phyloP scores from a whole-genome alignment of 2,113 vertebrate genomes.

The Fregetta grallaria region DNA sequence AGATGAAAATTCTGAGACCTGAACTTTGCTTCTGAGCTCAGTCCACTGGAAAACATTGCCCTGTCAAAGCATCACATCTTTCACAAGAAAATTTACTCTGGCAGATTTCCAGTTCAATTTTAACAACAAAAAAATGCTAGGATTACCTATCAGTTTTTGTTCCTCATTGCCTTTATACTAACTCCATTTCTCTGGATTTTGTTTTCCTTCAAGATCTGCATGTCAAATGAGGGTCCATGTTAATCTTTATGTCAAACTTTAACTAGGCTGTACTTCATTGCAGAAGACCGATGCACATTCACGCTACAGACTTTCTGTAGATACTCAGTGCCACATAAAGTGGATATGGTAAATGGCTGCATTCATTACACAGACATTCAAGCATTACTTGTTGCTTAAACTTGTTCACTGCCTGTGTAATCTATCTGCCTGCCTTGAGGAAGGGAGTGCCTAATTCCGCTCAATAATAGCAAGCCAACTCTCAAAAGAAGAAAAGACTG shows the following conservation, averaged over 20 bases:
- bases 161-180: neutral
- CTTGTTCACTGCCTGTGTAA: neutral
- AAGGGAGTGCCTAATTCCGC: neutral
- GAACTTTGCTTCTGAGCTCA: neutral
- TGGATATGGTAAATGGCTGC: neutral
- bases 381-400: constrained; percentile 10
- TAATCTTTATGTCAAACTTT: neutral
- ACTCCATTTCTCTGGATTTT: neutral
- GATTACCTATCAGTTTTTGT: neutral
- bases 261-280: neutral
- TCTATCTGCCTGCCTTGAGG: neutral
- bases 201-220: neutral
- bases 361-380: neutral
- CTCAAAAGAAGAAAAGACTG: neutral
- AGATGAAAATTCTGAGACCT: neutral
- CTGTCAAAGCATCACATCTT: neutral
- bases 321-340: neutral
- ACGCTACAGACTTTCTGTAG: rapidly evolving
- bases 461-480: neutral
- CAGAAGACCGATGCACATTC: neutral
- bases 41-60: neutral
- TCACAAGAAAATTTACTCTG: neutral
- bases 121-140: neutral
- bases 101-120: neutral
- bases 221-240: neutral